Base-by-base conservation (phyloP, 1,140 invertebrate species). In the Drosophila gunungcola region DNA sequence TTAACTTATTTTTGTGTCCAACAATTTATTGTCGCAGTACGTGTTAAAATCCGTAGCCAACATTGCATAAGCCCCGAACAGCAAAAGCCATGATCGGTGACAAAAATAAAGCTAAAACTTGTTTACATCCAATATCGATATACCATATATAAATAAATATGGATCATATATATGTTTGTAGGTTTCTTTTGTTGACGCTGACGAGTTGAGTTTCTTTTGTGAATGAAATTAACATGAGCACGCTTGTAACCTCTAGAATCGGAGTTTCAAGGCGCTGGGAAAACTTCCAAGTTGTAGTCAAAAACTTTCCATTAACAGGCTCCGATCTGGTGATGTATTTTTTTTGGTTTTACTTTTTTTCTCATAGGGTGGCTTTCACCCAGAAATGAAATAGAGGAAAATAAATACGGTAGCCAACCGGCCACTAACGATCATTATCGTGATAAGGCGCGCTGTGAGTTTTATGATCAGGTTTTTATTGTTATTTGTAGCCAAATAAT, bases 401-500 rank as follows among this genome's bases (percentile, higher is more conserved):
- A 36, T 21, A 39, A 42, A 11, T 6, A 36, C 54, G 27, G 43
- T 65, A 65, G 62, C 53, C 27, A 57, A 25, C 25, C 13, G 42
- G 11, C 38, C 32, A 32, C 16, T 21, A 54, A n/a, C 61, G 48
- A 64, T 68, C 58, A 64, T 64, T 51, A 68, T 48, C 25, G 29
- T 57, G 64, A 72, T 72, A 72, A 72, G 68, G 45, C 34, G 39
- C 43, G 54, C 51, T 21, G 21, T 54, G 51, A 60, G 48, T 45
- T 80, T 68, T 84, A 67, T 46, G 79, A 64, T 73, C 75, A 82
- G 77, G 43, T 64, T 74, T 85, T 86, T 88, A 83, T 86, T 86
- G 65, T 83, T 82, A 86, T 86, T 86, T 86, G 88, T 86, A 74
- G 78, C 75, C 70, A 88, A 85, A 88, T 88, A 85, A 88, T 78